A percentile compares a stretch with the other conserved stretches of the same genome.
Evolutionary conservation across 2,888 invertebrate species (phyloP).

Genomic region (Eupsilia transversa): DNA sequence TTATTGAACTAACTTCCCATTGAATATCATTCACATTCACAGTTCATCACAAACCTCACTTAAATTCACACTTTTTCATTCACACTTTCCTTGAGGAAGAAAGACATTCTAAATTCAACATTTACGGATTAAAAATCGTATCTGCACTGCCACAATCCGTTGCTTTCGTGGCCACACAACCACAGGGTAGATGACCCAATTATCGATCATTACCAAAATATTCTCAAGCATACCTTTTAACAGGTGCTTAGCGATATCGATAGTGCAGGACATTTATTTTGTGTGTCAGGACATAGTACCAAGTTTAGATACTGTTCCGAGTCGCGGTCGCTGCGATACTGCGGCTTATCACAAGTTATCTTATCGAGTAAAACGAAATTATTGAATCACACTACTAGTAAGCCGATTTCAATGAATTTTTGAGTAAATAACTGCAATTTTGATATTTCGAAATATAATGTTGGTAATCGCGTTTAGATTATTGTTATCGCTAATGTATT

Average conservation of each 20-base stretch:
- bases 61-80: slow-evolving; percentile 14
- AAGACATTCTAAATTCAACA: background rate
- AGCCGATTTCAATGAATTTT: slow-evolving; percentile 49
- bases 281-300: slow-evolving; percentile 71
- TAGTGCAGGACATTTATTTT: slow-evolving; percentile 81
- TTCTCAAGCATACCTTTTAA: slow-evolving; percentile 77
- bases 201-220: slow-evolving; percentile 50
- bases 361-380: slow-evolving; percentile 75
- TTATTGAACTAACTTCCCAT: background rate
- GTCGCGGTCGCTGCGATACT: slow-evolving; percentile 62
- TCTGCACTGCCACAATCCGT: background rate
- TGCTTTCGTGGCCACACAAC: slow-evolving; percentile 40
- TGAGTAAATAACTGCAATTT: slow-evolving; percentile 43
- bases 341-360: slow-evolving; percentile 72
- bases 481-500: slow-evolving; percentile 10
- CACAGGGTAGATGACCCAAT: slow-evolving; percentile 47
- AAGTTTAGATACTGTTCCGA: slow-evolving; percentile 40
- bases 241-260: slow-evolving; percentile 77
- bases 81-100: background rate
- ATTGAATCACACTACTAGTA: slow-evolving; percentile 65
- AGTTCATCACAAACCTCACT: slow-evolving; percentile 14
- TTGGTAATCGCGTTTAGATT: slow-evolving; percentile 22
- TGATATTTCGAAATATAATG: slow-evolving; percentile 33
- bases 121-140: background rate
- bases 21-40: slow-evolving; percentile 23